Conservation (phyloP, 2,888 invertebrate genomes). For the Eupithecia tripunctaria region DNA sequence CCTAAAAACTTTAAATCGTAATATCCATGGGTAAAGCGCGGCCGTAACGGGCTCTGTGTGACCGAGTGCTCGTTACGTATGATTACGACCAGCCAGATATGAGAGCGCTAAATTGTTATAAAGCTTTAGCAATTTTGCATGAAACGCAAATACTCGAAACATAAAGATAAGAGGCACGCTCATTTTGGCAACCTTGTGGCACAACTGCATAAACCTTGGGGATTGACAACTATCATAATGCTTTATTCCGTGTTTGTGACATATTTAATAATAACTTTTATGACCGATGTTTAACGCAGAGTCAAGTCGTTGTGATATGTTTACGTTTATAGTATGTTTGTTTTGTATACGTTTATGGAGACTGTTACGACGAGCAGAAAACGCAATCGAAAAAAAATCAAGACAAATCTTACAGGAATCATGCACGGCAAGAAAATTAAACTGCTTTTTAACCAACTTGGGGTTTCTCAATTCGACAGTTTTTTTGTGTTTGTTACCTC, state of each 20-base stretch:
- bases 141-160: constrained; percentile 12
- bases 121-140: constrained; percentile 16
- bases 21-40: constrained; percentile 47
- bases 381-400: not conserved
- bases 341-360: not conserved
- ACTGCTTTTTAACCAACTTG: not conserved
- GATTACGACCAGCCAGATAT: constrained; percentile 47
- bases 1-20: constrained; percentile 65
- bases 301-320: not conserved
- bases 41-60: constrained; percentile 48
- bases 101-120: constrained; percentile 6
- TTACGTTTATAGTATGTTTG: no score
- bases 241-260: not conserved
- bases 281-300: not conserved
- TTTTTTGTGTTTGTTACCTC: no score
- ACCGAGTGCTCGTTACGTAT: constrained; percentile 46
- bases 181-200: constrained; percentile 3
- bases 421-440: not conserved
- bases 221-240: constrained; percentile 8
- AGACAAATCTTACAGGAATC: not conserved
- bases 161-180: not conserved
- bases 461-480: no score
- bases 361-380: not conserved
- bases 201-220: constrained; percentile 3
- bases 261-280: not conserved